These are phyloP conservation scores for Eriocheir sinensis DNA, from an alignment of 1,140 invertebrate species.

Conservation along the genomic window DNA sequence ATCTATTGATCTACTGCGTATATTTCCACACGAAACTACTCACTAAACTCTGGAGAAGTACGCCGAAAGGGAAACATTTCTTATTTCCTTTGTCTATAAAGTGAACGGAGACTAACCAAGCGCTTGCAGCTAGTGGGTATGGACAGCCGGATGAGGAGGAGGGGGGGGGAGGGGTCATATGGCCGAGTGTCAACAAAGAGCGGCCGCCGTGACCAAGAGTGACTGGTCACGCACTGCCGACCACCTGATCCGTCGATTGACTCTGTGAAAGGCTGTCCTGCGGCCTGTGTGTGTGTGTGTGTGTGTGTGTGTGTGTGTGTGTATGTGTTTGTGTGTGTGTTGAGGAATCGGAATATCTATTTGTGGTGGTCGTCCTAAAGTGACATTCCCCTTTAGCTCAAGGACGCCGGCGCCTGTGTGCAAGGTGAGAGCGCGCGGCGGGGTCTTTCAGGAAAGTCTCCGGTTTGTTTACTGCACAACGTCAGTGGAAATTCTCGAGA, in stretches of 20 bases:
- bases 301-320: background rate
- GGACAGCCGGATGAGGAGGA: no score
- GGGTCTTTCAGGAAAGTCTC: no score
- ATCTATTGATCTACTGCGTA: background rate
- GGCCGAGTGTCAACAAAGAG: background rate
- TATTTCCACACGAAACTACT: background rate
- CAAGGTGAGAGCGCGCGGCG: background rate
- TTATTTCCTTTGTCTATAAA: background rate
- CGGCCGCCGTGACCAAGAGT: conserved; percentile 1
- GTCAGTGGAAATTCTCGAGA: no score
- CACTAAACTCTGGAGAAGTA: background rate
- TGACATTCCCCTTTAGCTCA: background rate
- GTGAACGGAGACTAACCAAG: background rate
- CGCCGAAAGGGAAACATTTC: background rate
- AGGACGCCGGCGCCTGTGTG: background rate
- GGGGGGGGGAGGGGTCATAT: no score
- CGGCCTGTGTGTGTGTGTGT: background rate
- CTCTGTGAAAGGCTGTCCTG: background rate
- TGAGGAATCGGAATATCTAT: conserved; percentile 16
- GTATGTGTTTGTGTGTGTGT: background rate
- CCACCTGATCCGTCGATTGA: conserved; percentile 11
- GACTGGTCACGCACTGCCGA: background rate
- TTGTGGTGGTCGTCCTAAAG: background rate
- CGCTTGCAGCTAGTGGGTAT: background rate
- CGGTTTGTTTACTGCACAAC: no score